A percentile compares a stretch with the other conserved stretches of the same genome.
These are phyloP conservation scores for Poeciliopsis infans DNA, from an alignment of 2,797 vertebrate genomes.

Conservation along the genomic window DNA sequence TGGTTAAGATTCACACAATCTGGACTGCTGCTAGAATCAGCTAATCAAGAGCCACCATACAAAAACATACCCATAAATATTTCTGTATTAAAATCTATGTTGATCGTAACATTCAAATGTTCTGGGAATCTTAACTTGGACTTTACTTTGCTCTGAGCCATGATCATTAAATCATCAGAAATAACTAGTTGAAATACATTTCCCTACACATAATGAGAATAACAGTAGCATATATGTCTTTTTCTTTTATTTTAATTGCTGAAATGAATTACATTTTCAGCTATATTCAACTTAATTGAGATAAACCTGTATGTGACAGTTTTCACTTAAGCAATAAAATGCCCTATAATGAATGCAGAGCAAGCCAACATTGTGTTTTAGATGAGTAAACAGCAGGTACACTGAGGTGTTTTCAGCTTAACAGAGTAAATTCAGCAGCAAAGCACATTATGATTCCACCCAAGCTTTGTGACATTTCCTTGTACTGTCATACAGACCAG, in stretches of 20 bases:
- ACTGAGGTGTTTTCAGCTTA: not conserved
- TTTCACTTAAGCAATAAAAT: not conserved
- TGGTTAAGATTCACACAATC: not conserved
- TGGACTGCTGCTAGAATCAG: not conserved
- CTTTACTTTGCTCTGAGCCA: not conserved
- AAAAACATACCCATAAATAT: not conserved
- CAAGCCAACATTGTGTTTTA: not conserved
- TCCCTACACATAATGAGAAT: not conserved
- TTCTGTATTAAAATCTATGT: not conserved
- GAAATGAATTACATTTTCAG: not conserved
- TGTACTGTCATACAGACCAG: constrained; percentile 9
- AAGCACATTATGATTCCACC: constrained; percentile 32
- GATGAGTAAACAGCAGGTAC: not conserved
- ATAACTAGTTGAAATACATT: not conserved
- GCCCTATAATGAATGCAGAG: not conserved
- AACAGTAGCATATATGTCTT: not conserved
- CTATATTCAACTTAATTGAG: not conserved
- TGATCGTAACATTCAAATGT: not conserved
- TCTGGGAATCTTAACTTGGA: not conserved
- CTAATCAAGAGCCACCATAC: not conserved
- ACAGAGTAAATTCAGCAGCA: constrained; percentile 10
- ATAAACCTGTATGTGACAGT: not conserved
- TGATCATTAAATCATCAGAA: not conserved
- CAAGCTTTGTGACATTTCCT: constrained; percentile 31
- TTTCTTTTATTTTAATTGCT: not conserved